A percentile compares a stretch with the other conserved stretches of the same genome.
phyloP scores from a whole-genome alignment of 30 jellyfish, hydroid and myxozoan species.

The Turritopsis rubra region DNA sequence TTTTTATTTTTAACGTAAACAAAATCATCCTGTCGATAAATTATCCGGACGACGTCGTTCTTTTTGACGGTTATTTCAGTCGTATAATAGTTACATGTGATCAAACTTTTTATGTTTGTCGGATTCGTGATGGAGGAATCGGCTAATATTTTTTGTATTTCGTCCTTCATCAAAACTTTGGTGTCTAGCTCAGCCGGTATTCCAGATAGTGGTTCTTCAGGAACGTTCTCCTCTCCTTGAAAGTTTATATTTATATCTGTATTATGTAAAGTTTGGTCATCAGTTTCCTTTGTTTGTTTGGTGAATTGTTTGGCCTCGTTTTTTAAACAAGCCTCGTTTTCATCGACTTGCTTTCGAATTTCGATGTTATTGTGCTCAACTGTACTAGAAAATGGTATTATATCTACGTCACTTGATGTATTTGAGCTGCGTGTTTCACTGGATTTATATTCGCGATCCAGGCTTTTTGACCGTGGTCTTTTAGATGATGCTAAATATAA shows the following conservation, averaged over 20 bases:
- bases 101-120: neutral
- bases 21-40: neutral
- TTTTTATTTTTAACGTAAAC: neutral
- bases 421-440: neutral
- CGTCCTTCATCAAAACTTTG: neutral
- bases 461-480: neutral
- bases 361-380: neutral
- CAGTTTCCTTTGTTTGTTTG: too few species aligned
- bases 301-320: too few species aligned
- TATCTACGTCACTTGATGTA: neutral
- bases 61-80: constrained; percentile 15
- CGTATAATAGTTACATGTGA: neutral
- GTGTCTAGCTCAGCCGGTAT: constrained; percentile 12
- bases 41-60: neutral
- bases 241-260: too few species aligned
- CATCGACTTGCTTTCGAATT: neutral
- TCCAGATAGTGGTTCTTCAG: neutral
- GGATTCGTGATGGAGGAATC: neutral
- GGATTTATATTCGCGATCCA: neutral
- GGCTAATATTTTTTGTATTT: neutral
- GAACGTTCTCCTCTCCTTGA: neutral
- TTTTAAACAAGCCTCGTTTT: too few species aligned
- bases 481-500: neutral
- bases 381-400: neutral
- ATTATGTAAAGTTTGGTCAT: too few species aligned